These are phyloP conservation scores for Polypedilum pembai DNA, from an alignment of 1,140 invertebrate species.

Conservation along the genomic window DNA sequence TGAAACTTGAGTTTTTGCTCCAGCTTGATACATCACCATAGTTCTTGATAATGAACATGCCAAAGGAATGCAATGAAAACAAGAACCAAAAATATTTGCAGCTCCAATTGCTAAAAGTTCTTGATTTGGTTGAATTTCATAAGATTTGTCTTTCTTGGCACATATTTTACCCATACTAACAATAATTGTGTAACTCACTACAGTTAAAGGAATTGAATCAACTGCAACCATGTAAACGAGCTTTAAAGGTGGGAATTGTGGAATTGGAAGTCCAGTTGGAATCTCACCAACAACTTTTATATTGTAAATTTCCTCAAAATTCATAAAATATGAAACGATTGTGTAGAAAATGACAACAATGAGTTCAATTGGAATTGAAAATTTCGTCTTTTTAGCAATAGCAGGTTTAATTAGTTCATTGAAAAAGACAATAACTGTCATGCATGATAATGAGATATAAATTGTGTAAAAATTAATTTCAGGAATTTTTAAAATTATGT, in stretches of 20 bases:
- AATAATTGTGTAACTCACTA: constrained; percentile 79
- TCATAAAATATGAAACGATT: background rate
- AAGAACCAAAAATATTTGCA: constrained; percentile 69
- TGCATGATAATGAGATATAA: background rate
- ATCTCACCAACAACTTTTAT: background rate
- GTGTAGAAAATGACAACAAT: background rate
- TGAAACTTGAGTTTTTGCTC: constrained; percentile 67
- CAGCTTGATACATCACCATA: constrained; percentile 68
- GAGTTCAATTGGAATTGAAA: background rate
- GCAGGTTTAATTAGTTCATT: background rate
- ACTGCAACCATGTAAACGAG: constrained; percentile 49
- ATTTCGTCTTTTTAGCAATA: background rate
- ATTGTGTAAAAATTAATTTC: background rate
- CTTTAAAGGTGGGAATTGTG: constrained; percentile 51
- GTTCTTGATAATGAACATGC: constrained; percentile 70
- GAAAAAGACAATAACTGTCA: background rate
- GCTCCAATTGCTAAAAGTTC: constrained; percentile 66
- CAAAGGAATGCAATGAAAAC: constrained; percentile 73
- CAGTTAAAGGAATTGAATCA: constrained; percentile 64
- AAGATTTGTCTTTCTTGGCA: constrained; percentile 72
- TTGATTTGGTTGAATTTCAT: constrained; percentile 78
- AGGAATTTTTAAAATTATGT: background rate
- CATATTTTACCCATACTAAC: constrained; percentile 87
- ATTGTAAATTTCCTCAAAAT: background rate
- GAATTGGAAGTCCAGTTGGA: constrained; percentile 30